Evolutionary conservation across 2,888 invertebrate species (phyloP), one percentile per base, ranked within the genome.

Genomic region (Nycteola revayana): DNA sequence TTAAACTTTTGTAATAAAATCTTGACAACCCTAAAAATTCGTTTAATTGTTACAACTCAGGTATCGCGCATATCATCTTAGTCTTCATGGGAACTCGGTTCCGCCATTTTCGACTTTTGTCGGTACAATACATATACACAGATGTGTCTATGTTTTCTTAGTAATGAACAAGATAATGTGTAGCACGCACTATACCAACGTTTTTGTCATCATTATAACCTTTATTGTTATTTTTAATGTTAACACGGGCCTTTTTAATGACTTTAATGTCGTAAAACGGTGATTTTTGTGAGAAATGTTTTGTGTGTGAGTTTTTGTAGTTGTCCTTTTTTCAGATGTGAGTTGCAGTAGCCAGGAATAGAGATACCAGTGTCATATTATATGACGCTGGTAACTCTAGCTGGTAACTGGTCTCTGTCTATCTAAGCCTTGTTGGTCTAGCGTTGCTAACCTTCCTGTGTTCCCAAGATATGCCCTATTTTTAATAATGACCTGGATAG

Each of bases 51-150:
- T 79, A 80, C 67, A 60, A 59, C 65, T 65, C 53, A 39, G 62
- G 71, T 82, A 86, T 85, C 84, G 60, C 60, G 64, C 61, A 66
- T 73, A 66, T 72, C 66, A 84, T 85, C 84, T 80, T 75, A 75
- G 73, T 59, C 69, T 85, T 85, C 83, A 85, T 85, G 86, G 78
- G 86, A 86, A 86, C 70, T 56, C 61, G 57, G 66, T 67, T 78
- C 78, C 74, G 83, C 82, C 79, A 81, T 81, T 78, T 65, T 57
- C 54, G 53, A 68, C 66, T 65, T 75, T 79, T 78, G 82, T 77
- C 77, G 79, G 81, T 56, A 67, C 39, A 31, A 40, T 49, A 44
- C 32, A 28, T 24, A 69, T 63, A 60, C 55, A 66, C 57, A 66
- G n/a, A n/a, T n/a, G n/a, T n/a, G n/a, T n/a, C 67, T 60, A 65